Base-by-base conservation (phyloP, 1,140 invertebrate genomes). In the Samia ricini region DNA sequence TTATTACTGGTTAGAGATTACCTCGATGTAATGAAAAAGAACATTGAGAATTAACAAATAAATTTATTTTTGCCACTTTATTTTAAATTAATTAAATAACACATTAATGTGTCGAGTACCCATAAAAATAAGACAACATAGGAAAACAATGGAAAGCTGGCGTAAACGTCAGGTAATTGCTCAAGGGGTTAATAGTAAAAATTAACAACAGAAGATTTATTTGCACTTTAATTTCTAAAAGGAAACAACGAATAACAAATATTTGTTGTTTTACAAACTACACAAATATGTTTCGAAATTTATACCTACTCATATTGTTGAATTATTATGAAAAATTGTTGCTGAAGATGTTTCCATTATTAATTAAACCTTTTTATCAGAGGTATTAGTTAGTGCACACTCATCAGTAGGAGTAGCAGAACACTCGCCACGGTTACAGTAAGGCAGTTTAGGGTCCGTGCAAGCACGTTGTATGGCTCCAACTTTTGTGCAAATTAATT, bases 381-480 rank as follows among this genome's bases (percentile, higher is more conserved):
- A 6, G 3, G 76, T 54, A 7, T 36, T 71, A 1, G 68, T 26
- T 1, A 36, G 26, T 2, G 76, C 77, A 50, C 87, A 89, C 58
- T 80, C 81, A 12, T 66, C 77, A 1, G 82, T 66, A 1, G 85
- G 87, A 0, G 85, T 88, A 7, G 81, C 83, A 0, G 85, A 87
- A 59, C 87, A 89, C 62, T 79, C 74, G 19, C 88, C 88, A 15
- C 83, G 66, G 68, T 88, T 88, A 71, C 88, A 90, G 71, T 86
- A 78, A 0, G 88, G 88, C 21, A 81, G 22, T 0, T 79, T 71
- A 2, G 85, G 85, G 62, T 90, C 87, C 18, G 60, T 74, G 63
- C 87, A 90, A 0, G 78, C 63, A 4, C 69, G 67, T 56, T 83
- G 69, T 1, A 90, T 55, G 6, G 77, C 83, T 10, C 85, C 85